These are phyloP conservation scores for Leptodactylus fallax DNA, from an alignment of 2,797 vertebrate species.

Conservation along the genomic window DNA sequence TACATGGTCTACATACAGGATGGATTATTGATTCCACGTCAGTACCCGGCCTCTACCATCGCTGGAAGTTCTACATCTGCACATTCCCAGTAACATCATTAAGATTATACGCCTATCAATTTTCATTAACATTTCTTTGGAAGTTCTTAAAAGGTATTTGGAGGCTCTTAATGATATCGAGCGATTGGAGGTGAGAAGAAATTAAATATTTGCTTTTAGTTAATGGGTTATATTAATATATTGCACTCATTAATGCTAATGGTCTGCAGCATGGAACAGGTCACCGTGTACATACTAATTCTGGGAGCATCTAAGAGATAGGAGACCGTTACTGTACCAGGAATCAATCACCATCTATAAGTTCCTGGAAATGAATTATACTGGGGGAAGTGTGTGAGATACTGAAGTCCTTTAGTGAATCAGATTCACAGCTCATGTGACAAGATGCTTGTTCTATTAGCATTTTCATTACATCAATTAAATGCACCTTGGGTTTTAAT, in stretches of 20 bases:
- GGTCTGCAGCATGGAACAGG: slow-evolving; percentile 14
- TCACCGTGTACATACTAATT: slow-evolving; percentile 41
- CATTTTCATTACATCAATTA: slow-evolving; percentile 55
- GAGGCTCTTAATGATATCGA: slow-evolving; percentile 41
- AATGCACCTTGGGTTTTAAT: slow-evolving; percentile 39
- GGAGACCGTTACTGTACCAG: background rate
- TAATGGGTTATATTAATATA: slow-evolving; percentile 54
- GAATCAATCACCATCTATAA: slow-evolving; percentile 34
- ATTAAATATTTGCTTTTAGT: slow-evolving; percentile 60
- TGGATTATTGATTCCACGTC: background rate
- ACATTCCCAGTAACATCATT: slow-evolving; percentile 43
- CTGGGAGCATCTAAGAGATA: background rate
- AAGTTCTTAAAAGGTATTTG: slow-evolving; percentile 53
- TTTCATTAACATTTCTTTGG: slow-evolving; percentile 40
- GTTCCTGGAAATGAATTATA: slow-evolving; percentile 41
- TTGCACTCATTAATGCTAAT: slow-evolving; percentile 39
- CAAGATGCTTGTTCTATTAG: slow-evolving; percentile 14
- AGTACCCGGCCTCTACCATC: background rate
- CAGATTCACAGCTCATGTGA: slow-evolving; percentile 1
- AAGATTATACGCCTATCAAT: slow-evolving; percentile 42
- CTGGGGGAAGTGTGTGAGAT: slow-evolving; percentile 1
- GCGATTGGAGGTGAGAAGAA: slow-evolving; percentile 49
- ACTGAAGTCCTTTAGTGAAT: slow-evolving; percentile 1
- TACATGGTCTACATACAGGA: background rate
- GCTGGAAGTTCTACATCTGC: background rate